Base-by-base conservation (phyloP, 2,888 invertebrate species). In the Beris morrisii region DNA sequence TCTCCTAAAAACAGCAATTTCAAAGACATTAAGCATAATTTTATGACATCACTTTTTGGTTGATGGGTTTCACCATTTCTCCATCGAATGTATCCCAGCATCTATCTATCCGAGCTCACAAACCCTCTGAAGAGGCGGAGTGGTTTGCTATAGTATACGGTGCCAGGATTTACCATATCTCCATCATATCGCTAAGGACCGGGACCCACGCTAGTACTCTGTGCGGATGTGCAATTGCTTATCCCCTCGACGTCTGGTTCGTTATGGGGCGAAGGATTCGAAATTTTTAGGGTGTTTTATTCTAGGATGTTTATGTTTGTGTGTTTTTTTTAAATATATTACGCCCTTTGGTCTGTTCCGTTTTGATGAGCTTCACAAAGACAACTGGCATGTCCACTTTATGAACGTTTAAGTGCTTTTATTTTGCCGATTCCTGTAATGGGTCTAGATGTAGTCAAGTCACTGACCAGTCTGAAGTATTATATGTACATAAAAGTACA, bases 1-100 rank as follows among this genome's bases (percentile, higher is more conserved):
- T 77, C 78, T 76, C 73, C 73, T 71, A 72, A 75, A 74, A 77
- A 75, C 75, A 76, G 76, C 76, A 75, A 77, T 77, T 77, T 77
- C 76, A 75, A 74, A 74, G 75, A 77, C 78, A 77, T 78, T 77
- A 75, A 79, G 75, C 75, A 77, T 79, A 78, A 78, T 78, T 79
- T 79, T 76, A 79, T 78, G 77, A 74, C 75, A 77, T 75, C 75
- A 75, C 74, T 74, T 73, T 66, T 73, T 72, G 71, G 72, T 73
- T 73, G 72, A 71, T 72, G 72, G 67, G 66, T 58, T 61, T 71
- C 69, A 69, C 53, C 65, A 69, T 69, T 59, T 52, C 32, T 6
- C 54, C 32, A 61, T 45, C 52, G 43, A 9, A 38, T 38, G 9
- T 38, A 38, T 38, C 38, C 38, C 38, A 38, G 38, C 38, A 38